Evolutionary conservation across 2,113 vertebrate species (phyloP), one percentile per base, ranked within the genome.

Genomic region (Dipodomys merriami): DNA sequence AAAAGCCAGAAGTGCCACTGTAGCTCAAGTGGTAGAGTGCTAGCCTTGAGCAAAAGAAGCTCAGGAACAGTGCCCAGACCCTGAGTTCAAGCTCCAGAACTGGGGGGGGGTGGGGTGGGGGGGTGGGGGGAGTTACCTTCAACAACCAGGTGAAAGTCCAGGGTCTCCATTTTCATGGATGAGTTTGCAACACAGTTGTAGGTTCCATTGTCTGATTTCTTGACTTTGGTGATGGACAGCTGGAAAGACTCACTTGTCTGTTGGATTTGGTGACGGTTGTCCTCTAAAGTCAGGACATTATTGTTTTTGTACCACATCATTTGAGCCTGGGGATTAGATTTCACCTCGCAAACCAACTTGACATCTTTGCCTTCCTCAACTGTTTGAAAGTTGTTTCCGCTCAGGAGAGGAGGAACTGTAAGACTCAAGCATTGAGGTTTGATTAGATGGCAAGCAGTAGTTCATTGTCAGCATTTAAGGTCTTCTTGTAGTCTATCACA

Each of bases 271-370:
- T 98, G 91, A 2, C 0, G 97, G 16, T 44, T 30, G 18, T 94
- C 74, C 95, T 97, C 91, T 49, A 98, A 94, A 86, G 20, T 86
- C 53, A 98, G 0, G 53, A 0, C 5, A 5, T 0, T 4, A 2
- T 91, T 93, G 88, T 98, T 60, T 96, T 92, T 98, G 8, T 94
- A 19, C 98, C 98, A 98, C 9, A 0, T 29, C 95, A 97, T 85
- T 29, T 82, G 71, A 35, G 88, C 98, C n/a, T 96, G 98, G 39
- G 98, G 98, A 93, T 98, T 98, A 93, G 98, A 96, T 72, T 97
- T 98, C 87, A 97, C 86, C 0, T 92, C 94, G 92, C 98, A 98
- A 53, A 86, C 86, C 65, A 98, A 71, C 0, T 83, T 97, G 7
- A 83, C 97, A 0, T 95, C 76, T 27, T 81, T 94, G 0, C 62